Conservation (phyloP, 2,888 invertebrate genomes). For the Drosophila differens region DNA sequence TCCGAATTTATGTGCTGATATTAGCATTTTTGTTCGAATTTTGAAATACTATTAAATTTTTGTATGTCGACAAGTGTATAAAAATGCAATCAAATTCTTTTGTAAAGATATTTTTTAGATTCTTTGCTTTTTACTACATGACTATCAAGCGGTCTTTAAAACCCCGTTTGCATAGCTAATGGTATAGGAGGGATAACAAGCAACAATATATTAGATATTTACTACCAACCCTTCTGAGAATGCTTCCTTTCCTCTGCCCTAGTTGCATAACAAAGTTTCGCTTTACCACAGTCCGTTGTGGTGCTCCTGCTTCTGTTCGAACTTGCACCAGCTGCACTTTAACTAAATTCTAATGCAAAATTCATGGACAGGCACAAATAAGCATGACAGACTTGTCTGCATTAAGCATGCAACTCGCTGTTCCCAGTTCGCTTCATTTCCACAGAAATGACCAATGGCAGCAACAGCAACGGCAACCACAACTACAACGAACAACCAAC, state of each 20-base stretch:
- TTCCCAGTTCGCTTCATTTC: slow-evolving; percentile 15
- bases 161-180: slow-evolving; percentile 35
- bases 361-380: slow-evolving; percentile 71
- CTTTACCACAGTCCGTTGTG: slow-evolving; percentile 7
- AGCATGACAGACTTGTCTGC: slow-evolving; percentile 58
- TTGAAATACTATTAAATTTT: neutral
- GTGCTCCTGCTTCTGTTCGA: slow-evolving; percentile 17
- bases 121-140: neutral
- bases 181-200: neutral
- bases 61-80: too few relatives aligned
- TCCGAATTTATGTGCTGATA: neutral
- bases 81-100: neutral
- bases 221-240: slow-evolving; percentile 20
- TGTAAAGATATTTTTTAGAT: neutral
- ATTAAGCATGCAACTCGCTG: slow-evolving; percentile 63
- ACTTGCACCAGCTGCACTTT: slow-evolving; percentile 78
- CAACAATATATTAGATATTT: slow-evolving; percentile 2
- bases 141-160: slow-evolving; percentile 24
- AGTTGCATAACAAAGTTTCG: slow-evolving; percentile 34
- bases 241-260: neutral
- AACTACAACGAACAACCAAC: slow-evolving; percentile 39
- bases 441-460: slow-evolving; percentile 59
- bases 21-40: neutral
- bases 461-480: slow-evolving; percentile 49
- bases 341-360: slow-evolving; percentile 80